Evolutionary conservation across 1,140 invertebrate species (phyloP).

Genomic region (Ridgeia piscesae): DNA sequence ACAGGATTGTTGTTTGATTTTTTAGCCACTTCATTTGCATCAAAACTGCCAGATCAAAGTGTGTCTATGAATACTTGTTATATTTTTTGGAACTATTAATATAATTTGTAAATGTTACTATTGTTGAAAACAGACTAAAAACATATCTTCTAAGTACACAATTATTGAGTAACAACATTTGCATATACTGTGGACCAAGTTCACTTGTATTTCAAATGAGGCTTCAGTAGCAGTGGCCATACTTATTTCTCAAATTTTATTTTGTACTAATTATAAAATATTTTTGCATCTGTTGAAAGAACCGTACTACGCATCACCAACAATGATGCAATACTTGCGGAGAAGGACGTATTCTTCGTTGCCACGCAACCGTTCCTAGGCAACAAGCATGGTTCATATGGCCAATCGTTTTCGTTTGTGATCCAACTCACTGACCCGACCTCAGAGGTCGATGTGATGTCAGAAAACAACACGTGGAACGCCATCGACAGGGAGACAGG

Average conservation of each 20-base stretch:
- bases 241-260: neutral
- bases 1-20: neutral
- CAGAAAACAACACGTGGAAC: neutral
- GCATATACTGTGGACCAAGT: too few relatives aligned
- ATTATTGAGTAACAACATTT: too few relatives aligned
- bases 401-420: constrained; percentile 19
- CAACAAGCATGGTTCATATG: constrained; percentile 27
- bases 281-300: constrained; percentile 12
- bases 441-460: neutral
- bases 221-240: neutral
- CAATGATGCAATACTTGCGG: neutral
- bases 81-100: neutral
- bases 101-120: neutral
- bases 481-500: neutral
- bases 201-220: neutral
- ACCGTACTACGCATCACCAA: constrained; percentile 22
- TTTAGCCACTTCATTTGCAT: neutral
- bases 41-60: neutral
- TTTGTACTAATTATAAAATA: neutral
- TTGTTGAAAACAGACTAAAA: too few relatives aligned
- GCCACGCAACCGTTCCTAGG: constrained; percentile 22
- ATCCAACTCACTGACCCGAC: neutral
- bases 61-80: too few relatives aligned
- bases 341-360: constrained; percentile 12
- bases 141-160: too few relatives aligned